phyloP scores from a whole-genome alignment of 2,113 vertebrate genomes.

The Campylomormyrus tamandua region DNA sequence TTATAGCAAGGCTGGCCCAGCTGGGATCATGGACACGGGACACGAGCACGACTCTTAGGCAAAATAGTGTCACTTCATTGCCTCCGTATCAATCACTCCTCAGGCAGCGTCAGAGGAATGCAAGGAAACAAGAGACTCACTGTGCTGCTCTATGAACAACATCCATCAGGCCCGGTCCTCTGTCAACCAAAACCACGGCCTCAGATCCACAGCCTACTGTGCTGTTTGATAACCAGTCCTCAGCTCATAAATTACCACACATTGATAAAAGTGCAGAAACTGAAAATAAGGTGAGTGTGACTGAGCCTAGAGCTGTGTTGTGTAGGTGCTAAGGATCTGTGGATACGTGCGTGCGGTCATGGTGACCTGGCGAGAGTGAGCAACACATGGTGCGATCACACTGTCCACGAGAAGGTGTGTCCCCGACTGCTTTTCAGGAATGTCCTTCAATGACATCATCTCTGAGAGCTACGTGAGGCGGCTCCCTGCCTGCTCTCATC shows the following conservation, averaged over 20 bases:
- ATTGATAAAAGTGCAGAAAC: background rate
- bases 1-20: background rate
- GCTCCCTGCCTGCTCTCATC: background rate
- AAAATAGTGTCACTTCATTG: background rate
- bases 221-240: background rate
- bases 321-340: background rate
- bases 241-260: background rate
- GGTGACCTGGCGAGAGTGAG: background rate
- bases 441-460: background rate
- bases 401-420: background rate
- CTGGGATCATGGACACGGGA: background rate
- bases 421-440: background rate
- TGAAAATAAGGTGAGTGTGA: background rate
- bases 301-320: background rate
- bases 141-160: background rate
- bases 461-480: background rate
- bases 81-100: background rate
- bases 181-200: background rate
- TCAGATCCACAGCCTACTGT: background rate
- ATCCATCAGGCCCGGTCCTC: background rate
- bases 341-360: background rate
- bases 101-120: background rate
- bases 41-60: background rate
- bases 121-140: background rate
- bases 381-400: background rate